phyloP scores from a whole-genome alignment of 2,888 invertebrate species.

The Chydorus sphaericus region DNA sequence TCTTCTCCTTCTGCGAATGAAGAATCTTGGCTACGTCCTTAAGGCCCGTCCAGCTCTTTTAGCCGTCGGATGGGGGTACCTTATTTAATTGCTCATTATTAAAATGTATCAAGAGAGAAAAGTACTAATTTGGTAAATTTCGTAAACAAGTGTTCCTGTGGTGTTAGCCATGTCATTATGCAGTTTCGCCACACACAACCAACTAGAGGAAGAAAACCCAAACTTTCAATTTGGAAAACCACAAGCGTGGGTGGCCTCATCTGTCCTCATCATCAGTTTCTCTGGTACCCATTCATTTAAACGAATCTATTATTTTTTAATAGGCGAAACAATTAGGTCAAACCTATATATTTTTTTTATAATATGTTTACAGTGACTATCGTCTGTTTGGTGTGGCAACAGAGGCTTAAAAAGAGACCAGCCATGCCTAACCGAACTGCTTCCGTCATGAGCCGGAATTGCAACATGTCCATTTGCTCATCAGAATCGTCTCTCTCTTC shows the following conservation, averaged over 20 bases:
- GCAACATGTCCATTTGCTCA: neutral
- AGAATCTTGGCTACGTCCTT: constrained; percentile 67
- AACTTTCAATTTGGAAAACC: constrained; percentile 62
- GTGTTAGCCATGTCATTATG: constrained; percentile 35
- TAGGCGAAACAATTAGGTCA: neutral
- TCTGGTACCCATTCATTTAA: constrained; percentile 51
- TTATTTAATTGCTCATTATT: neutral
- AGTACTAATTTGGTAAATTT: constrained; percentile 9
- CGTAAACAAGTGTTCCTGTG: constrained; percentile 43
- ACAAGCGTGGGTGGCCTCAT: constrained; percentile 60
- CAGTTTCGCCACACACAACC: neutral
- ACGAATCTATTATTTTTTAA: neutral
- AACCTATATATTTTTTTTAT: constrained; percentile 3
- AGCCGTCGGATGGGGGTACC: constrained; percentile 41
- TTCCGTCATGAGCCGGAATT: neutral
- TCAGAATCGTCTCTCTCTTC: neutral
- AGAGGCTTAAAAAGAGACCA: constrained; percentile 40
- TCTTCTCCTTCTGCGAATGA: constrained; percentile 63
- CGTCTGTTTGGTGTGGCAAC: constrained; percentile 66
- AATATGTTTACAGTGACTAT: constrained; percentile 46
- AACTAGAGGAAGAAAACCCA: constrained; percentile 44
- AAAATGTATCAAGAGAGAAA: neutral
- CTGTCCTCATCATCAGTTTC: constrained; percentile 60
- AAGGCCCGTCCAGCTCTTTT: constrained; percentile 55
- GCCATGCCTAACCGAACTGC: neutral